Evolutionary conservation across 2,797 vertebrate species (phyloP), one percentile per base, ranked within the genome.

Genomic region (Tachyglossus aculeatus): DNA sequence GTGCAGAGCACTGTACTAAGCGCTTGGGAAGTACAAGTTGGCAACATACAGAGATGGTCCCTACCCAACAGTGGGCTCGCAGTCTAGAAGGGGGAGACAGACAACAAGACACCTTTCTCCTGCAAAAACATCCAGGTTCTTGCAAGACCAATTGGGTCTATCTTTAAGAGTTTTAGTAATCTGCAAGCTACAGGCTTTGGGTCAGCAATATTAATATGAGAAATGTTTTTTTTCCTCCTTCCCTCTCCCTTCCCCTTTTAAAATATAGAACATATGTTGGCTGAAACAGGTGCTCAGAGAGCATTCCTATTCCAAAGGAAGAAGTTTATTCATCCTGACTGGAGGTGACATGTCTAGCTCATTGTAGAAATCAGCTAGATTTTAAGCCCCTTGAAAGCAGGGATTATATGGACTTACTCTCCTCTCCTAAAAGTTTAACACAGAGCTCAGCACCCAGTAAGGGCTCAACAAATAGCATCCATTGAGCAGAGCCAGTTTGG

Each of bases 351-450:
- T 31, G 1, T 60, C 16, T 0, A 1, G 2, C 27, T 29, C 8
- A n/a, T 48, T n/a, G n/a, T 40, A 13, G 39, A 9, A 1, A 0
- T 10, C 14, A 54, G 15, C 65, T 39, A 31, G 0, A 0, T 22
- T 31, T 12, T 51, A 12, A 36, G 0, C 0, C 29, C 38, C 18
- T 34, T 24, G 4, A n/a, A n/a, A n/a, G n/a, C n/a, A n/a, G n/a
- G n/a, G n/a, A n/a, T n/a, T n/a, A n/a, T n/a, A n/a, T n/a, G n/a
- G n/a, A n/a, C n/a, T n/a, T n/a, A n/a, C n/a, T n/a, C n/a, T n/a
- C n/a, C n/a, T n/a, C n/a, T n/a, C n/a, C n/a, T n/a, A n/a, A n/a
- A n/a, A n/a, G n/a, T n/a, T n/a, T n/a, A n/a, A n/a, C n/a, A n/a
- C n/a, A n/a, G n/a, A n/a, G n/a, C n/a, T n/a, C n/a, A n/a, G n/a